A percentile compares a stretch with the other conserved stretches of the same genome.
phyloP scores from a whole-genome alignment of 2,797 vertebrate species.

The Falco naumanni region DNA sequence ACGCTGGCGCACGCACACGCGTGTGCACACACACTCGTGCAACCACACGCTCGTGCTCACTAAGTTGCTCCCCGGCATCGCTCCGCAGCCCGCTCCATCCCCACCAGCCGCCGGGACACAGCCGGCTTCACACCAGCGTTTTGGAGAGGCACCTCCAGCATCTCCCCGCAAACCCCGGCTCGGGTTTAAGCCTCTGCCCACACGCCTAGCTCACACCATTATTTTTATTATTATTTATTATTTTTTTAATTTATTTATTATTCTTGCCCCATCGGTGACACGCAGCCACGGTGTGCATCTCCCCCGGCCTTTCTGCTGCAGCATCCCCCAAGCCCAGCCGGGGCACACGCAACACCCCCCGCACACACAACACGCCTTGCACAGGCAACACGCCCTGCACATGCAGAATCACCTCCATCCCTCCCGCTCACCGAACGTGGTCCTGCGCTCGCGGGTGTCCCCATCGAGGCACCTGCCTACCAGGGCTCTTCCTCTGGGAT shows the following conservation, averaged over 20 bases:
- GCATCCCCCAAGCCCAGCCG: neutral
- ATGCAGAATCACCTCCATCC: neutral
- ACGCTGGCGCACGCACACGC: rapidly evolving
- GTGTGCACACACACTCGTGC: neutral
- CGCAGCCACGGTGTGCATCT: rapidly evolving
- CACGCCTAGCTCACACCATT: rapidly evolving
- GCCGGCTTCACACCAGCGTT: neutral
- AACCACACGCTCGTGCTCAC: no score
- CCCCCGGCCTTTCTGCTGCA: neutral
- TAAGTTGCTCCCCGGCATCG: neutral
- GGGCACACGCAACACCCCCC: neutral
- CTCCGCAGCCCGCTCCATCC: neutral
- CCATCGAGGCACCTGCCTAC: neutral
- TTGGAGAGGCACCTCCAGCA: neutral
- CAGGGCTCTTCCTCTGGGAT: neutral
- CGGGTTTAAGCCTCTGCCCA: rapidly evolving
- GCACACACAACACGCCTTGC: rapidly evolving
- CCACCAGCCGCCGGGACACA: rapidly evolving
- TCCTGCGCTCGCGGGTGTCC: rapidly evolving
- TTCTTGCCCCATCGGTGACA: no score
- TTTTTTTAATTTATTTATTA: no score
- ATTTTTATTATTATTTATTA: no score
- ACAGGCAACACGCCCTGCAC: rapidly evolving
- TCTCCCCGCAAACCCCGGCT: rapidly evolving
- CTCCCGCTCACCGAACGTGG: rapidly evolving